Percentiles rank a stretch among this genome's conserved stretches.
These are phyloP conservation scores for Spialia ferax DNA, from an alignment of 2,888 invertebrate genomes.

Conservation along the genomic window DNA sequence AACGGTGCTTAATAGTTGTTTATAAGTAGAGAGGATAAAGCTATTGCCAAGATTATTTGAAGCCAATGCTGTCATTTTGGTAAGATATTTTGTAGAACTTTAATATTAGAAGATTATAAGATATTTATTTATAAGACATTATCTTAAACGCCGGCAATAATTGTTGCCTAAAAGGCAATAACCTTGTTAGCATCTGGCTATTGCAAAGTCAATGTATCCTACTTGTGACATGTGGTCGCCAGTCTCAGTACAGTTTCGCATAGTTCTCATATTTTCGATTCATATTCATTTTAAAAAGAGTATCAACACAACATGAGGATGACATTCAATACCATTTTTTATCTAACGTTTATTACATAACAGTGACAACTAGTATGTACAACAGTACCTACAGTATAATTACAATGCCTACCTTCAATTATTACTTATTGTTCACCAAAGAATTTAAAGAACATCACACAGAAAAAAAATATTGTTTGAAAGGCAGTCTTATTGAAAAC, in stretches of 20 bases:
- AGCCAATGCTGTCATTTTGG: conserved; percentile 41
- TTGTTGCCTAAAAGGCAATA: conserved; percentile 60
- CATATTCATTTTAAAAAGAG: background rate
- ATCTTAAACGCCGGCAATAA: conserved; percentile 5
- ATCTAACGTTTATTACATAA: background rate
- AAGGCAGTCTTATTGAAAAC: no score
- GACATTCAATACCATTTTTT: background rate
- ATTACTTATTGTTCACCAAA: no score
- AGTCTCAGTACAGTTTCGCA: conserved; percentile 57
- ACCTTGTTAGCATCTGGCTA: conserved; percentile 77
- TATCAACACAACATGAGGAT: background rate
- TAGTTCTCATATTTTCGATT: conserved; percentile 28
- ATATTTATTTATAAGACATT: no score
- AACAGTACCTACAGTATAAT: background rate
- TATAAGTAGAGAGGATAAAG: conserved; percentile 42
- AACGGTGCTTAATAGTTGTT: conserved; percentile 76
- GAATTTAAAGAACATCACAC: no score
- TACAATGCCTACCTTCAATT: no score
- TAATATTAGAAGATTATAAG: no score
- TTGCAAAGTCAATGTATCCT: conserved; percentile 67
- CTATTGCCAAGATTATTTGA: conserved; percentile 19
- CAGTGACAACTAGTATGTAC: background rate
- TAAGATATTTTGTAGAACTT: conserved; percentile 41
- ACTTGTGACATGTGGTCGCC: conserved; percentile 78
- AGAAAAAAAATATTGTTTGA: no score